These are phyloP conservation scores for Nesogale talazaci DNA, from an alignment of 2,113 vertebrate genomes.

Conservation along the genomic window DNA sequence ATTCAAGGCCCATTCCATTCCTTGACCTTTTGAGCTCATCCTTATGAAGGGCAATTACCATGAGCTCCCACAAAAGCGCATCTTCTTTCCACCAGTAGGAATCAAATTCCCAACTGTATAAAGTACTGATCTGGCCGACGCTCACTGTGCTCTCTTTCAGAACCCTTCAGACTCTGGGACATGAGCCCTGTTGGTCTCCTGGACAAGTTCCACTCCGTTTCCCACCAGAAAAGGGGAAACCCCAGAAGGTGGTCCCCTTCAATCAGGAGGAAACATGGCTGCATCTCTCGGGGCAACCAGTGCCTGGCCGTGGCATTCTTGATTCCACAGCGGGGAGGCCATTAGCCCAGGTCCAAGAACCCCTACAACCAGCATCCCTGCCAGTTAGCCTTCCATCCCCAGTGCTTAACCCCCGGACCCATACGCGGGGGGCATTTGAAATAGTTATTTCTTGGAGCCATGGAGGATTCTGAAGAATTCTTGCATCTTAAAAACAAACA, in stretches of 20 bases:
- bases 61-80: conserved; percentile 44
- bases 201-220: conserved; percentile 42
- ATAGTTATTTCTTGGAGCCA: conserved; percentile 69
- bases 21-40: conserved; percentile 76
- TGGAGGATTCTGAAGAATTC: conserved; percentile 80
- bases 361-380: conserved; percentile 71
- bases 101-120: conserved; percentile 36
- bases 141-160: not conserved
- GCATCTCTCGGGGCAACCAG: conserved; percentile 80
- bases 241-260: conserved; percentile 69
- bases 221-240: conserved; percentile 63
- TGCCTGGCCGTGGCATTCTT: conserved; percentile 71
- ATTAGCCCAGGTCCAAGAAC: conserved; percentile 69
- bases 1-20: conserved; percentile 64
- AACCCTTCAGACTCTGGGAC: conserved; percentile 12
- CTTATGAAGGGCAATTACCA: conserved; percentile 66
- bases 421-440: conserved; percentile 69
- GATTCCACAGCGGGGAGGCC: conserved; percentile 74
- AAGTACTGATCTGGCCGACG: not conserved
- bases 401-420: conserved; percentile 75
- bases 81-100: conserved; percentile 57
- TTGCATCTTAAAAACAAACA: conserved; percentile 72
- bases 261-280: conserved; percentile 71
- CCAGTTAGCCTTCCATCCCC: conserved; percentile 75
- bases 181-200: not conserved